Conservation (phyloP, 2,113 vertebrate genomes). For the Stegostoma tigrinum region DNA sequence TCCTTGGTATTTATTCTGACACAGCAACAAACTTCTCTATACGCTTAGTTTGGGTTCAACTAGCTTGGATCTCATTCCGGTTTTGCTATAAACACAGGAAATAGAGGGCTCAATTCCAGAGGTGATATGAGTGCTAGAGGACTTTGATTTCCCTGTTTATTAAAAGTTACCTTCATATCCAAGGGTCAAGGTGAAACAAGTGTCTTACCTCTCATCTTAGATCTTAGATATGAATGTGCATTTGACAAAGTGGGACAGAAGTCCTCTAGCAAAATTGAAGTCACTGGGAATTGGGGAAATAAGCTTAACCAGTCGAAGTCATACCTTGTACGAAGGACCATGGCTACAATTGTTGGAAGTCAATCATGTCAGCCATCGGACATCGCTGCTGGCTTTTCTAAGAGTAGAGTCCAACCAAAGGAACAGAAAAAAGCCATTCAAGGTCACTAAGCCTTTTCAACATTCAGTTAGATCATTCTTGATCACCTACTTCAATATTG, state of each 20-base stretch:
- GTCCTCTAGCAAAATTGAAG: no score
- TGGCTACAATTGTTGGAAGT: neutral
- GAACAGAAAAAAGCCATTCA: no score
- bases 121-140: neutral
- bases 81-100: neutral
- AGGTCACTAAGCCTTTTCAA: no score
- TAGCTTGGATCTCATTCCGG: neutral
- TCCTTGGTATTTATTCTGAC: neutral
- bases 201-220: no score
- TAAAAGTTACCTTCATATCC: no score
- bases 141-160: no score
- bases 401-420: no score
- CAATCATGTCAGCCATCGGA: neutral
- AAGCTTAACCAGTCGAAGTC: neutral
- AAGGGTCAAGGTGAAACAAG: no score
- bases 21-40: no score
- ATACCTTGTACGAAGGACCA: neutral
- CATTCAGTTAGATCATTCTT: no score
- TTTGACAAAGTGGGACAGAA: neutral
- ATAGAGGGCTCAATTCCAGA: neutral
- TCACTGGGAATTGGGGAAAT: no score
- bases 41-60: neutral
- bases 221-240: neutral
- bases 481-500: no score
- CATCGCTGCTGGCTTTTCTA: neutral